phyloP scores from a whole-genome alignment of 2,797 vertebrate species.

The Myioborus miniatus region DNA sequence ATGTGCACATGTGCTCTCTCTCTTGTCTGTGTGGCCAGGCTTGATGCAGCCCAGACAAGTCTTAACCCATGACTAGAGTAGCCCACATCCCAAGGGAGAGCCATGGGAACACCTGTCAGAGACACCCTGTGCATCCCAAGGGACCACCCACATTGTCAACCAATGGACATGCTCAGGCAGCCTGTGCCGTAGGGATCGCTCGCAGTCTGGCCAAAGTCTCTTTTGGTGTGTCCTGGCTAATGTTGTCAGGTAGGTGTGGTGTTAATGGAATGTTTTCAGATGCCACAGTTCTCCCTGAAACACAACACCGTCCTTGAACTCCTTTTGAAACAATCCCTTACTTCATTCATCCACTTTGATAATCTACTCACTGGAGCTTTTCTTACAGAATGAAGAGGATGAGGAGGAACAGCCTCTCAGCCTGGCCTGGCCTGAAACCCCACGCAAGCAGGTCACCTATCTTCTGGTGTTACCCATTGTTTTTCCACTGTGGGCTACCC shows the following conservation, averaged over 20 bases:
- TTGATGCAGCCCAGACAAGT: background rate
- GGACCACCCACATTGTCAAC: background rate
- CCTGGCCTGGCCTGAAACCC: constrained; percentile 87
- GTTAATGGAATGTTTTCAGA: background rate
- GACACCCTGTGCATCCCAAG: background rate
- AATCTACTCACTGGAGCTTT: background rate
- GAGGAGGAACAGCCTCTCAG: constrained; percentile 87
- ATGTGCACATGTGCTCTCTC: accelerated
- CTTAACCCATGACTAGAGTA: background rate
- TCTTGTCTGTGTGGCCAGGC: background rate
- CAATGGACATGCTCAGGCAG: background rate
- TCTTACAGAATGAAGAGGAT: constrained; percentile 74
- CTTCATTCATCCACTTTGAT: background rate
- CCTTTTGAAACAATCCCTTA: background rate
- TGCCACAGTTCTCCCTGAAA: accelerated
- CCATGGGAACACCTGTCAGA: background rate
- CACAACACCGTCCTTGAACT: background rate
- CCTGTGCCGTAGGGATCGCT: background rate
- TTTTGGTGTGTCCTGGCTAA: background rate
- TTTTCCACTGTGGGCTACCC: constrained; percentile 89
- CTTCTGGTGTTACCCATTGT: constrained; percentile 90
- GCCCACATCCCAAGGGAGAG: background rate
- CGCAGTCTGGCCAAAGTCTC: background rate
- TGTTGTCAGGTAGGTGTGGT: background rate
- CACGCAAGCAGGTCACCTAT: constrained; percentile 86